phyloP scores from a whole-genome alignment of 2,113 vertebrate genomes.

The Suncus etruscus region DNA sequence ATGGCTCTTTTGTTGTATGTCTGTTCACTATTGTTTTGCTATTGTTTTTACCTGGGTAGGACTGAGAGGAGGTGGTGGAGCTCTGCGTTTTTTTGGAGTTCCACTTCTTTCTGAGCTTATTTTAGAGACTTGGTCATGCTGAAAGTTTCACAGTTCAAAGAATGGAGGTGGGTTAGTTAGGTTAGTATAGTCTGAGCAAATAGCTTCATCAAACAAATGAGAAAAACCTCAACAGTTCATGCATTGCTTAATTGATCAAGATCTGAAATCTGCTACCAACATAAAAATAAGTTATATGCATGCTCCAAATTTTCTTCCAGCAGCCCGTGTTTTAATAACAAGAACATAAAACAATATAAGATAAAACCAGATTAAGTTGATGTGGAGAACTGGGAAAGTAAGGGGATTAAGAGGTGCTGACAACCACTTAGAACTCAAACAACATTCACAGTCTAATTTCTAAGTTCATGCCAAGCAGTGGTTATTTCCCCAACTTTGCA shows the following conservation, averaged over 20 bases:
- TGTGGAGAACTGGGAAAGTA: constrained; percentile 21
- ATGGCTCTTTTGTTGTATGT: not conserved
- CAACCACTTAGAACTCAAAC: constrained; percentile 52
- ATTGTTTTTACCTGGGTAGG: constrained; percentile 94
- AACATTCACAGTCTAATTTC: not conserved
- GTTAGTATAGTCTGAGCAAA: constrained; percentile 90
- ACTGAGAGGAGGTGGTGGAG: constrained; percentile 98
- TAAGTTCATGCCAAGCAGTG: not conserved
- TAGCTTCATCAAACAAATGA: constrained; percentile 83
- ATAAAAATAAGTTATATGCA: constrained; percentile 77
- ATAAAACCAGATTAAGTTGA: constrained; percentile 43
- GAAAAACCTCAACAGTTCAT: constrained; percentile 82
- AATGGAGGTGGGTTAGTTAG: constrained; percentile 91
- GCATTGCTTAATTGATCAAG: constrained; percentile 67
- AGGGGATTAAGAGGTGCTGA: constrained; percentile 58
- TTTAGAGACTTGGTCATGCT: constrained; percentile 98
- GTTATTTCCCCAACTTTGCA: not conserved
- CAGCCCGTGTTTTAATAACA: constrained; percentile 84
- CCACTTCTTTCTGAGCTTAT: constrained; percentile 98
- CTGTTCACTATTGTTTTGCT: constrained; percentile 29
- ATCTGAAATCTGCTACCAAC: constrained; percentile 56
- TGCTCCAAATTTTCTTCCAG: constrained; percentile 74
- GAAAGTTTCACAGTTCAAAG: constrained; percentile 92
- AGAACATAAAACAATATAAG: constrained; percentile 30
- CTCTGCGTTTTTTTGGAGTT: constrained; percentile 99